Percentiles rank a stretch among this genome's conserved stretches.
These are phyloP conservation scores for Melanotaenia boesemani DNA, from an alignment of 2,797 vertebrate genomes.

Conservation along the genomic window DNA sequence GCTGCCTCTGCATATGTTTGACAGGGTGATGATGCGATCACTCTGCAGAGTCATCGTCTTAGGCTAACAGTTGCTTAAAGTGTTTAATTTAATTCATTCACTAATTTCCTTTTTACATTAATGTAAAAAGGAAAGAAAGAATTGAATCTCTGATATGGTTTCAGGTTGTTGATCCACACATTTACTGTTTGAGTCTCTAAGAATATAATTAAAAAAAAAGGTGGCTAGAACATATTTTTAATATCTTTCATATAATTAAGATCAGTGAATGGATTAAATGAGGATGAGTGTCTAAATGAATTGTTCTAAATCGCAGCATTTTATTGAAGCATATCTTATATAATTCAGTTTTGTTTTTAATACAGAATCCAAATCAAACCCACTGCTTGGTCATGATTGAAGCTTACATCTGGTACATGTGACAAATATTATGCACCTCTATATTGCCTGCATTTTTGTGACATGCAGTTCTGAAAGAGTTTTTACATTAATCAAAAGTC, in stretches of 20 bases:
- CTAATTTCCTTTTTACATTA: neutral
- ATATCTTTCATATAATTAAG: neutral
- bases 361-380: neutral
- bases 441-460: neutral
- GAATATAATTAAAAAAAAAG: neutral
- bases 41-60: constrained; percentile 19
- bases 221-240: neutral
- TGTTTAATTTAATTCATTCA: neutral
- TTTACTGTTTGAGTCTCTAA: neutral
- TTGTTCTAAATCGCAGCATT: neutral
- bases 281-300: neutral
- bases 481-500: constrained; percentile 4
- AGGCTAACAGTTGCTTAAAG: neutral
- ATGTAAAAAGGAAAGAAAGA: neutral
- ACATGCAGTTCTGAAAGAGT: neutral
- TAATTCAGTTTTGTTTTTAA: neutral
- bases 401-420: neutral
- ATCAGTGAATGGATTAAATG: neutral
- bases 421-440: neutral
- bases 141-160: neutral
- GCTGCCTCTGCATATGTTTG: constrained; percentile 61
- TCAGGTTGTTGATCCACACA: neutral
- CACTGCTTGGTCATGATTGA: neutral
- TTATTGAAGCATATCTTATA: neutral
- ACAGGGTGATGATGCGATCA: constrained; percentile 43